phyloP scores from a whole-genome alignment of 2,113 vertebrate genomes.

The Gopherus evgoodei region DNA sequence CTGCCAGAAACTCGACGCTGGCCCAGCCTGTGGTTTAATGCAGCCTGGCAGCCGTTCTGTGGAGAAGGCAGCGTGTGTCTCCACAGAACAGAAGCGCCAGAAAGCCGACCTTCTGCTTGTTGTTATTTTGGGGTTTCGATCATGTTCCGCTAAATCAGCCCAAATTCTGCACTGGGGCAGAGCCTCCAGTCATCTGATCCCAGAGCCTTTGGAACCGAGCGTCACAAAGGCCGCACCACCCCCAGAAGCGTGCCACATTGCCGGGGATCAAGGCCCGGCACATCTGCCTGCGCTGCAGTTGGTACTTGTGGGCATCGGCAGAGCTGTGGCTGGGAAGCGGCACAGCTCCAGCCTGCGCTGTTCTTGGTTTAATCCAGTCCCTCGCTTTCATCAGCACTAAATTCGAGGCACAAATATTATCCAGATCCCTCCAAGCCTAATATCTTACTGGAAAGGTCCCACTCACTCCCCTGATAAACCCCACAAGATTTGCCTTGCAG shows the following conservation, averaged over 20 bases:
- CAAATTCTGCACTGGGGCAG: no score
- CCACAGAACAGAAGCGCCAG: background rate
- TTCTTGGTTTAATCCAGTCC: background rate
- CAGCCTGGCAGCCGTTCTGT: background rate
- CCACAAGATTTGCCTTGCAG: no score
- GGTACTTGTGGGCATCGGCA: background rate
- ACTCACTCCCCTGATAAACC: no score
- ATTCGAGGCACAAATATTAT: background rate
- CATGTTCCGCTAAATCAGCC: background rate
- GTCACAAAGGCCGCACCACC: background rate
- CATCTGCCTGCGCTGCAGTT: background rate
- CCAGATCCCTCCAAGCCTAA: background rate
- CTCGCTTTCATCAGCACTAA: background rate
- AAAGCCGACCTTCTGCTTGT: background rate
- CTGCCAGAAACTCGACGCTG: background rate
- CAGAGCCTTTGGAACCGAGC: background rate
- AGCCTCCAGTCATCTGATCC: no score
- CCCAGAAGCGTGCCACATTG: no score
- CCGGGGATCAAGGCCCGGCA: no score
- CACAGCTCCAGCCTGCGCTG: background rate
- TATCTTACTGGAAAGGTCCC: no score
- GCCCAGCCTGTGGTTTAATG: no score
- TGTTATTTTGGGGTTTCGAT: background rate
- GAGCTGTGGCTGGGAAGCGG: no score
- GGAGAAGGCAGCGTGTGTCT: background rate